phyloP scores from a whole-genome alignment of 2,797 vertebrate genomes.

The Hephaestus fuliginosus region DNA sequence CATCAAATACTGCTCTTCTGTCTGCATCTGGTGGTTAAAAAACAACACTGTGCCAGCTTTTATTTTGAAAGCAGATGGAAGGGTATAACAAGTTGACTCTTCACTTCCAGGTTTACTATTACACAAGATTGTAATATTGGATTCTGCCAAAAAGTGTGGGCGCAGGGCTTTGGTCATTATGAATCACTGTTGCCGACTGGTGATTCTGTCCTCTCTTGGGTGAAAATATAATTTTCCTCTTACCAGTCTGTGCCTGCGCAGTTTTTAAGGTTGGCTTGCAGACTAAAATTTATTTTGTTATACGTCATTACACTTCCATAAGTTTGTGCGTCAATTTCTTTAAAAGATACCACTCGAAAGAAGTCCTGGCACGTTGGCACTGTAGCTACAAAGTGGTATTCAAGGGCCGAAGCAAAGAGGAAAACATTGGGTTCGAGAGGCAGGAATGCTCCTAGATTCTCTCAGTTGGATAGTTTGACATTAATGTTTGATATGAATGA shows the following conservation, averaged over 20 bases:
- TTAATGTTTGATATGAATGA: not conserved
- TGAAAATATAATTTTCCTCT: too few relatives aligned
- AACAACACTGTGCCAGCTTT: not conserved
- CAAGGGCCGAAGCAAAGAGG: not conserved
- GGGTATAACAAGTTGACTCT: too few relatives aligned
- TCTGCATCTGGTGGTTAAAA: not conserved
- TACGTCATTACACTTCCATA: not conserved
- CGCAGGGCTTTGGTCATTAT: not conserved
- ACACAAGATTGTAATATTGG: not conserved
- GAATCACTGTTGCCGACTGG: not conserved
- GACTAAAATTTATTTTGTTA: not conserved
- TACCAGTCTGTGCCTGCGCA: not conserved
- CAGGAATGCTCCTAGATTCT: not conserved
- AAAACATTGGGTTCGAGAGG: not conserved
- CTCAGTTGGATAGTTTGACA: not conserved
- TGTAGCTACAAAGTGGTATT: not conserved
- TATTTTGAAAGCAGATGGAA: not conserved
- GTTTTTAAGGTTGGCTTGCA: not conserved
- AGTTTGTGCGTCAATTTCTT: not conserved
- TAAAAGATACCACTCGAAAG: not conserved
- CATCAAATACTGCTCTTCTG: not conserved
- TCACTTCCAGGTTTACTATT: not conserved
- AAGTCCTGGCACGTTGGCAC: too few relatives aligned
- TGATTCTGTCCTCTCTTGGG: not conserved
- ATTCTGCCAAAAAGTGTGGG: not conserved